A percentile compares a stretch with the other conserved stretches of the same genome.
These are phyloP conservation scores for Austrofundulus limnaeus DNA, from an alignment of 2,113 vertebrate genomes.

Conservation along the genomic window DNA sequence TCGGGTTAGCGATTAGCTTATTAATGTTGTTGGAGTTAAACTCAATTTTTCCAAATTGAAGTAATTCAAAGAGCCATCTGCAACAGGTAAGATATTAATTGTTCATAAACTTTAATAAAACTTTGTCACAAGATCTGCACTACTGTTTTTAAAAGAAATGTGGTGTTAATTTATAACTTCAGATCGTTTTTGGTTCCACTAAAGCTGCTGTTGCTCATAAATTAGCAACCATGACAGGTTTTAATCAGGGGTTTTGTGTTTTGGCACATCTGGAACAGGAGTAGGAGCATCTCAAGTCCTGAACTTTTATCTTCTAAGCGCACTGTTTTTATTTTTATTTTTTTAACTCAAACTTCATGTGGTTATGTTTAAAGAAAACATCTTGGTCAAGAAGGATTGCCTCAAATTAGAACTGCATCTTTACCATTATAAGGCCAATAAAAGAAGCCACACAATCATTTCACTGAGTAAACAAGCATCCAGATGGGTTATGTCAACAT, in stretches of 20 bases:
- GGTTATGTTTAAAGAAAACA: not conserved
- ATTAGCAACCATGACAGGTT: not conserved
- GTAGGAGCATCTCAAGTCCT: not conserved
- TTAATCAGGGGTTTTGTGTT: not conserved
- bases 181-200: not conserved
- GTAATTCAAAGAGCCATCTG: no score
- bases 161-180: not conserved
- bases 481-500: not conserved
- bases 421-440: not conserved
- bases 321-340: not conserved
- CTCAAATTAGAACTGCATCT: slow-evolving; percentile 14
- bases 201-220: not conserved
- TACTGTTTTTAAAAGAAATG: no score
- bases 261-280: not conserved
- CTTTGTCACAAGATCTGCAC: no score
- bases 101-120: no score
- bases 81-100: no score
- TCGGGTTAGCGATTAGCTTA: no score
- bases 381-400: not conserved
- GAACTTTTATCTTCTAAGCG: not conserved
- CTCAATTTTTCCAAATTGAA: no score
- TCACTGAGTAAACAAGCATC: not conserved
- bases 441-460: not conserved
- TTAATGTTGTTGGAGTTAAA: no score
- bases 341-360: no score